These are phyloP conservation scores for Benthosema pterotum DNA, from an alignment of 2,797 vertebrate species.

Conservation along the genomic window DNA sequence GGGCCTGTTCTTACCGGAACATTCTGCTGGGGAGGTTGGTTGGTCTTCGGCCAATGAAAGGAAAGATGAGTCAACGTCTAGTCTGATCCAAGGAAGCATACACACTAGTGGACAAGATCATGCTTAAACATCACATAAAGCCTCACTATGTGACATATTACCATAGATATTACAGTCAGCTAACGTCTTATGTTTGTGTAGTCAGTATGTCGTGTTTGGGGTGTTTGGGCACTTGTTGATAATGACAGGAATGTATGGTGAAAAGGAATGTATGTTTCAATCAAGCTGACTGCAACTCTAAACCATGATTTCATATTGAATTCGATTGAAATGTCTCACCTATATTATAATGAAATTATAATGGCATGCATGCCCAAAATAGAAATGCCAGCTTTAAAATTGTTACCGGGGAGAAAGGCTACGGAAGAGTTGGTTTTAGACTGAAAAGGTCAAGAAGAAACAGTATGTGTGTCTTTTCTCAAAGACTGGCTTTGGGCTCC, in stretches of 20 bases:
- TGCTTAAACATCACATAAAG: constrained; percentile 10
- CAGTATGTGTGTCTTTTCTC: constrained; percentile 7
- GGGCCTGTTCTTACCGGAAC: constrained; percentile 68
- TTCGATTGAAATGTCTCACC: no score
- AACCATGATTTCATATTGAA: no score
- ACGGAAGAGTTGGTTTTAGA: not conserved
- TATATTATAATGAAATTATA: no score
- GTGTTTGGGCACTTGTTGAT: constrained; percentile 21
- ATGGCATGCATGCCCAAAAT: no score
- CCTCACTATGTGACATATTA: not conserved
- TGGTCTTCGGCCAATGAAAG: constrained; percentile 62
- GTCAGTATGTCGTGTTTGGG: constrained; percentile 2
- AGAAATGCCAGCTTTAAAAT: no score
- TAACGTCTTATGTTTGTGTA: not conserved
- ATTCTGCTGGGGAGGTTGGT: constrained; percentile 60
- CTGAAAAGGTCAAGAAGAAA: not conserved
- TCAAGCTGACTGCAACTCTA: no score
- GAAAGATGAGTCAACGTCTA: constrained; percentile 60
- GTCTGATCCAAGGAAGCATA: constrained; percentile 29
- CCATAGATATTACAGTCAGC: not conserved
- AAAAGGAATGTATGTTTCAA: not conserved
- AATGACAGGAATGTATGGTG: not conserved
- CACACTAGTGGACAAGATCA: constrained; percentile 22
- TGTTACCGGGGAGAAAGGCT: no score
- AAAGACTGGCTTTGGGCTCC: constrained; percentile 28